phyloP scores from a whole-genome alignment of 2,113 vertebrate species.

The Chloebia gouldiae region DNA sequence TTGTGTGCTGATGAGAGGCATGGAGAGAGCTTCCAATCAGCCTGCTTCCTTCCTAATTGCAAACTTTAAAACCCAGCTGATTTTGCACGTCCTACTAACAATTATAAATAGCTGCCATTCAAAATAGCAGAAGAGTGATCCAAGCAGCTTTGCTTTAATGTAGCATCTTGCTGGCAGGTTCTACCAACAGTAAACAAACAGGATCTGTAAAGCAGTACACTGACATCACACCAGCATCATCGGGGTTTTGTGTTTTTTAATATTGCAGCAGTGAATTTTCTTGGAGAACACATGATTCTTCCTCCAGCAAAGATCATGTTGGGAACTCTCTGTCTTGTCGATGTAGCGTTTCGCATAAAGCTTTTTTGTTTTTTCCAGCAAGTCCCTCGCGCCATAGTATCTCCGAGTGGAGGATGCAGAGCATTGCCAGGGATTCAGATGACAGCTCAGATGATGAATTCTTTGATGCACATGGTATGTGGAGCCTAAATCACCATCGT shows the following conservation, averaged over 20 bases:
- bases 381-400: slow-evolving; percentile 93
- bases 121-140: slow-evolving; percentile 32
- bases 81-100: slow-evolving; percentile 61
- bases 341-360: not conserved
- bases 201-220: slow-evolving; percentile 18
- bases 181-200: slow-evolving; percentile 46
- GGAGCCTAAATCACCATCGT: not conserved
- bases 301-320: slow-evolving; percentile 44
- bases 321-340: slow-evolving; percentile 25
- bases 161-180: slow-evolving; percentile 53
- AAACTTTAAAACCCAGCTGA: slow-evolving; percentile 60
- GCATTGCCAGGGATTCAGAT: slow-evolving; percentile 92
- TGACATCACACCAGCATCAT: slow-evolving; percentile 56
- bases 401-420: slow-evolving; percentile 97
- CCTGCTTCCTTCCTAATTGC: slow-evolving; percentile 62
- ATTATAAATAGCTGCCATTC: slow-evolving; percentile 70
- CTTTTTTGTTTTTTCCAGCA: slow-evolving; percentile 72
- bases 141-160: slow-evolving; percentile 42
- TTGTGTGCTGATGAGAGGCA: slow-evolving; percentile 26
- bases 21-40: slow-evolving; percentile 27
- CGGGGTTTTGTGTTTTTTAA: slow-evolving; percentile 28
- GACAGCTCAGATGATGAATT: slow-evolving; percentile 96
- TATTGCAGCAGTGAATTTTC: slow-evolving; percentile 41
- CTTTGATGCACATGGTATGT: slow-evolving; percentile 93
- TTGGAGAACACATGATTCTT: slow-evolving; percentile 8